Evolutionary conservation across 2,888 invertebrate species (phyloP), one percentile per base, ranked within the genome.

Genomic region (Drosophila antonietae): DNA sequence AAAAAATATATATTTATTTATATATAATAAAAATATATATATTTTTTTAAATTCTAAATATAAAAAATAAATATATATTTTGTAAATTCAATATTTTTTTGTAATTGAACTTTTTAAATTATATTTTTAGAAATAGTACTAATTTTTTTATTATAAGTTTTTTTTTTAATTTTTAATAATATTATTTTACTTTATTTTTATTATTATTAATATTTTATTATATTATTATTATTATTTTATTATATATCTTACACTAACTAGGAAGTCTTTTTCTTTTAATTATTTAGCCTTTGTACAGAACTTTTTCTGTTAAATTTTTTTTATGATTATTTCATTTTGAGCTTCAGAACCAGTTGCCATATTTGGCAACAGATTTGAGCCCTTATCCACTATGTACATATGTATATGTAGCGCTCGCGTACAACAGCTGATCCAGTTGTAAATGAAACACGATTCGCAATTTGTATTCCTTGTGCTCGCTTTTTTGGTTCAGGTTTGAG

Each of bases 381-480:
- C 68, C 49, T 49, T 53, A 53, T 44, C 56, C 68, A 49, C 51
- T 28, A 31, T 15, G 37, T 10, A 10, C 31, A 43, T n/a, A n/a
- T 18, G n/a, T 39, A 28, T 53, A n/a, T 31, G 14, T 31, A 47
- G 47, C n/a, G 23, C 52, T 39, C 28, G 28, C 18, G 18, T 41
- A 12, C 31, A 51, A 55, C 46, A 56, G 70, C 33, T 75, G 60
- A 75, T 74, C 61, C 52, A 65, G 64, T 64, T 75, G 37, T 68
- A 60, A 83, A 47, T 59, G 83, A 66, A 58, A 62, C 73, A 53
- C 61, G 47, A 51, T 67, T 81, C 78, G 55, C 53, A 59, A 73
- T 73, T 75, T 80, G 70, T 72, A 80, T 76, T 82, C 76, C 81
- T 65, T 65, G 71, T 58, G 77, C 52, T 68, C 62, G 62, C 35